Percentiles rank a stretch among this genome's conserved stretches.
Conservation (phyloP, 1,140 invertebrate species). For the Phocides pigmalion region DNA sequence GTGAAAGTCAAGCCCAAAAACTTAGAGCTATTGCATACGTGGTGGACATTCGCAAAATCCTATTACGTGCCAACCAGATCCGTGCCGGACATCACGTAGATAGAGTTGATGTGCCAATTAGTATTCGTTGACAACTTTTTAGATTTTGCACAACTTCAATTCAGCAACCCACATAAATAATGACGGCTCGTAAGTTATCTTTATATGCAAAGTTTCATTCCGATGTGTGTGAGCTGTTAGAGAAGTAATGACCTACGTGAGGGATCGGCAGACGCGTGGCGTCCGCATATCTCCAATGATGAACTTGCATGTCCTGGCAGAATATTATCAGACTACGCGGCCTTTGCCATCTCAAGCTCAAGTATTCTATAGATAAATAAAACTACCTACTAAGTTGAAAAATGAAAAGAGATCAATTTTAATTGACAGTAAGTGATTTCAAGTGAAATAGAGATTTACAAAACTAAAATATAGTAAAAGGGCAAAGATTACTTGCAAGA, state of each 20-base stretch:
- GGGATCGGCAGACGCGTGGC: slow-evolving; percentile 18
- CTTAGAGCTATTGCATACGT: slow-evolving; percentile 3
- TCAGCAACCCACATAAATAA: slow-evolving; percentile 27
- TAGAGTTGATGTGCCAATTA: slow-evolving; percentile 31
- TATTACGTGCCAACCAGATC: slow-evolving; percentile 5
- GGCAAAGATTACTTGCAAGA: too few relatives aligned
- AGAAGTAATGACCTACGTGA: slow-evolving; percentile 34
- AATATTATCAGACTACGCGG: slow-evolving; percentile 4
- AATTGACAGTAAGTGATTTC: too few relatives aligned
- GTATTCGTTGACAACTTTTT: slow-evolving; percentile 31
- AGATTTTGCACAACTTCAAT: slow-evolving; percentile 29
- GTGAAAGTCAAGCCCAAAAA: slow-evolving; percentile 2
- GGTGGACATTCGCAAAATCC: slow-evolving; percentile 27
- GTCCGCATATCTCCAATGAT: slow-evolving; percentile 16
- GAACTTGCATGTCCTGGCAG: slow-evolving; percentile 10
- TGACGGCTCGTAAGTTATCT: slow-evolving; percentile 30
- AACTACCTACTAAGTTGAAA: too few relatives aligned
- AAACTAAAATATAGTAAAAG: too few relatives aligned
- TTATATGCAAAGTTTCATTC: slow-evolving; percentile 35
- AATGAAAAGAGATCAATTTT: too few relatives aligned
- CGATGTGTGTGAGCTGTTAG: slow-evolving; percentile 33
- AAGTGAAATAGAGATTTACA: too few relatives aligned
- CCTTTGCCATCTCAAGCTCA: neutral
- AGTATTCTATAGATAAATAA: neutral
- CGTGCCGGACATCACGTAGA: slow-evolving; percentile 35